A percentile compares a stretch with the other conserved stretches of the same genome.
Conservation (phyloP, 2,113 vertebrate species). For the Megaleporinus macrocephalus region DNA sequence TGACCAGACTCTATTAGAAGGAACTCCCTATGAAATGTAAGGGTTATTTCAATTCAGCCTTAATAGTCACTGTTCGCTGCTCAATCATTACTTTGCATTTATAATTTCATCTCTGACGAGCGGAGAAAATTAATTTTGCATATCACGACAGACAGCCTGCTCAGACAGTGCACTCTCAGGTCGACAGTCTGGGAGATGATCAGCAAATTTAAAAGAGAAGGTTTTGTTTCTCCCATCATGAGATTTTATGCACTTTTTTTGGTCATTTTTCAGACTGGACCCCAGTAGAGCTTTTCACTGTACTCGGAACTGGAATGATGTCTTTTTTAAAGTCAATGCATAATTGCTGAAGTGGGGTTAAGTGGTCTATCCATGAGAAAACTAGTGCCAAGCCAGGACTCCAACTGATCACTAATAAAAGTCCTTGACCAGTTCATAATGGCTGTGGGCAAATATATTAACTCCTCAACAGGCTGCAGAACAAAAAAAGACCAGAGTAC, state of each 20-base stretch:
- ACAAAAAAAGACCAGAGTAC: not conserved
- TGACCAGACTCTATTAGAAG: not conserved
- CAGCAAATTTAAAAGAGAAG: not conserved
- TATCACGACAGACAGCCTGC: not conserved
- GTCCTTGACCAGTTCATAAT: not conserved
- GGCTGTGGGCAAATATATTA: not conserved
- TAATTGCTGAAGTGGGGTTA: conserved; percentile 45
- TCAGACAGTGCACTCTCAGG: too few species aligned
- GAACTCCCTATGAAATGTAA: conserved; percentile 11
- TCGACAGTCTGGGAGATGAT: too few species aligned
- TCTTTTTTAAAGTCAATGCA: conserved; percentile 25
- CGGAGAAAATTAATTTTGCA: too few species aligned
- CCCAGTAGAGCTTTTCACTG: too few species aligned
- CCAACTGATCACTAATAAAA: conserved; percentile 37
- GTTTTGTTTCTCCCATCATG: not conserved
- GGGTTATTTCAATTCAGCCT: not conserved
- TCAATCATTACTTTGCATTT: not conserved
- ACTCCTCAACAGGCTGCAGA: not conserved
- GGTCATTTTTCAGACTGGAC: conserved; percentile 7
- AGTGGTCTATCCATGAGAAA: conserved; percentile 36
- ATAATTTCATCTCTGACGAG: conserved; percentile 24
- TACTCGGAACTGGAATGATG: not conserved
- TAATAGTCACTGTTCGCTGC: not conserved
- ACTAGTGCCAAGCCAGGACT: conserved; percentile 24
- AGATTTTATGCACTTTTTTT: not conserved